Conservation (phyloP, 2,113 vertebrate species). For the Penelope pileata region DNA sequence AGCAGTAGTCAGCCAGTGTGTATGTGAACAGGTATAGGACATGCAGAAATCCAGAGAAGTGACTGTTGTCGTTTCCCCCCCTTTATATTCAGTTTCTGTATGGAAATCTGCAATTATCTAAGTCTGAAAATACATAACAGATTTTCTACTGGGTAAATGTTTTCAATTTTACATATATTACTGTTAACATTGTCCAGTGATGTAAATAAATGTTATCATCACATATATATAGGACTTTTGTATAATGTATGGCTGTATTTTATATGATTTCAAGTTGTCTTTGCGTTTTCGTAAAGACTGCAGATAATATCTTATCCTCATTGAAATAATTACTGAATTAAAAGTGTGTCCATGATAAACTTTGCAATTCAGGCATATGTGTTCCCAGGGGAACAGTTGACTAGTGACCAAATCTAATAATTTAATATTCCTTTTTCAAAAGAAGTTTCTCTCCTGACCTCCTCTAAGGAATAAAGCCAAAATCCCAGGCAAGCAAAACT, state of each 20-base stretch:
- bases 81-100: not conserved
- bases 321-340: not conserved
- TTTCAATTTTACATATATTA: not conserved
- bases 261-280: not conserved
- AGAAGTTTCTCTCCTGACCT: not conserved
- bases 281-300: not conserved
- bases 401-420: not conserved
- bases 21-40: not conserved
- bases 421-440: not conserved
- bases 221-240: not conserved
- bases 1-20: not conserved
- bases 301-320: not conserved
- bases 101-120: not conserved
- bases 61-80: not conserved
- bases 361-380: not conserved
- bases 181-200: too few relatives aligned
- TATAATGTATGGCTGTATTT: not conserved
- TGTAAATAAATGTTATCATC: not conserved
- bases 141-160: not conserved
- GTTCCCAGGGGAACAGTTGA: not conserved
- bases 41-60: not conserved
- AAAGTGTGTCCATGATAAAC: not conserved
- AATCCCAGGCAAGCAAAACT: not conserved
- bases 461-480: not conserved
- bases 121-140: not conserved